Evolutionary conservation across 2,888 invertebrate species (phyloP), one percentile per base, ranked within the genome.

Genomic region (Machimus atricapillus): DNA sequence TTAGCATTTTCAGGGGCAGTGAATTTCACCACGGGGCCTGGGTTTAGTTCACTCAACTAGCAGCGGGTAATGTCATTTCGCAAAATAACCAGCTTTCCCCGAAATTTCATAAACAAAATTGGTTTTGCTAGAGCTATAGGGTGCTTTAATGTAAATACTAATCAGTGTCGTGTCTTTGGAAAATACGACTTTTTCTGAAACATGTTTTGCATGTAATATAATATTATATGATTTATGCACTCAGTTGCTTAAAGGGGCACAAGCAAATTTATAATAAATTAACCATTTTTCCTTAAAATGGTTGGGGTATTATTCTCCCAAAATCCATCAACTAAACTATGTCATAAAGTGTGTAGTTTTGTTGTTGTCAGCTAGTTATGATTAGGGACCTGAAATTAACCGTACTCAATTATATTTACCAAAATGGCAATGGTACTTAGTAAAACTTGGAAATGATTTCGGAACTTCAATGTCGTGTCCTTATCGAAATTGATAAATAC

Each of bases 1-100:
- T 86, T 86, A 86, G 86, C 86, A 86, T 86, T 86, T 86, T 66
- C 52, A 56, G 85, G 79, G 52, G 23, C 52, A 23, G 23, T 23
- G 43, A n/a, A 40, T 27, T 79, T 40, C 52, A 46, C 27, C 46
- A 16, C 7, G 58, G 9, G 58, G 9, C 9, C 8, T 43, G 43
- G 43, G 43, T 43, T 14, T 43, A 43, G 43, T 43, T 58, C 58
- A 19, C 9, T 23, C 58, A 23, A 7, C 23, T 58, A 23, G 43
- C 52, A n/a, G 79, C 4, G 79, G 31, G 31, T 79, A 46, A 52
- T 46, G 46, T 79, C 16, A 79, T 79, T 79, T 52, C 31, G 8
- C 16, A 7, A 79, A 31, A 79, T 46, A 23, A 79, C 14, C 52
- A 3, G 19, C 3, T 46, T 79, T 46, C 0, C 27, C 23, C 31